Percentiles rank a stretch among this genome's conserved stretches.
These are phyloP conservation scores for Syngnathoides biaculeatus DNA, from an alignment of 2,113 vertebrate genomes.

Conservation along the genomic window DNA sequence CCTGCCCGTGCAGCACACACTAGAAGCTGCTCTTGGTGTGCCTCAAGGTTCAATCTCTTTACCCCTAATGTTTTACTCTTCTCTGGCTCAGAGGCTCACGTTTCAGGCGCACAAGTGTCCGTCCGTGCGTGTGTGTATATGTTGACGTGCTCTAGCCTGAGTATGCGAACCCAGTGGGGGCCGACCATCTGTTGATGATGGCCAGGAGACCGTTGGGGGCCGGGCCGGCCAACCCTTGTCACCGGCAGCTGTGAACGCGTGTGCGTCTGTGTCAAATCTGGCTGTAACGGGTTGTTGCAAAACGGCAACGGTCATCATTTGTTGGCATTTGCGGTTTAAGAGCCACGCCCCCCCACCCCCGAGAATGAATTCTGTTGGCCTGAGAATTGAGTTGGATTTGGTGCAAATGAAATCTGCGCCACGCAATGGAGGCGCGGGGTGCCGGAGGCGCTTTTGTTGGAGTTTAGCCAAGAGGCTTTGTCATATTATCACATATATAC, in stretches of 20 bases:
- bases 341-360: too few relatives aligned
- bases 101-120: neutral
- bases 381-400: neutral
- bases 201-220: slow-evolving; percentile 49
- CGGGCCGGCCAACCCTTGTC: slow-evolving; percentile 53
- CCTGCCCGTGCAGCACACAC: neutral
- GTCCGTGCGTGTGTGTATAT: slow-evolving; percentile 10
- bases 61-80: neutral
- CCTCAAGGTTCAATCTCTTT: neutral
- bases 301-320: slow-evolving; percentile 49
- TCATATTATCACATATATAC: too few relatives aligned
- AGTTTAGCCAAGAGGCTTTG: too few relatives aligned
- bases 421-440: too few relatives aligned
- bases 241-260: slow-evolving; percentile 60
- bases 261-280: slow-evolving; percentile 22
- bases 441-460: too few relatives aligned
- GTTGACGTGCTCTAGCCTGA: slow-evolving; percentile 5
- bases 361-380: neutral
- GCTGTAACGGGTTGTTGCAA: slow-evolving; percentile 31
- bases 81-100: neutral
- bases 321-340: slow-evolving; percentile 51
- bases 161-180: slow-evolving; percentile 30
- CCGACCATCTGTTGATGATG: slow-evolving; percentile 66
- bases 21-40: neutral
- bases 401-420: neutral